Evolutionary conservation across 2,888 invertebrate genomes (phyloP).

Genomic region (Lepidochitona cinerea): DNA sequence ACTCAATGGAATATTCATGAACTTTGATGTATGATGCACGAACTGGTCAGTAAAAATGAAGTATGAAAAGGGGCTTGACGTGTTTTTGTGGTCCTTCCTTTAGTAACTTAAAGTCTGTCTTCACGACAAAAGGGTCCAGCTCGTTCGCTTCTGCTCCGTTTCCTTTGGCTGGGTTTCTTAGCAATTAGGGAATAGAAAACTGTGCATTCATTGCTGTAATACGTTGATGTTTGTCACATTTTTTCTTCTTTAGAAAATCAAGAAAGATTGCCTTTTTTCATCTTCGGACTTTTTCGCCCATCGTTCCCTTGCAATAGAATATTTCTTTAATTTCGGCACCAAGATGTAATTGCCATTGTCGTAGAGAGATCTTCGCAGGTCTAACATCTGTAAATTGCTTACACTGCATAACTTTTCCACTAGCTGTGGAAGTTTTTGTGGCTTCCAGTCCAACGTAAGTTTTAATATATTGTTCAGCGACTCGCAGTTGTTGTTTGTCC

Average conservation of each 20-base stretch:
- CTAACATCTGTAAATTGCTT: conserved; percentile 13
- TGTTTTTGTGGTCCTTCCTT: too few relatives aligned
- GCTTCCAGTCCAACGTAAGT: conserved; percentile 20
- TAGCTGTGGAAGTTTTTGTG: conserved; percentile 17
- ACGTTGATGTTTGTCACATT: too few relatives aligned
- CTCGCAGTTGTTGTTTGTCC: conserved; percentile 35
- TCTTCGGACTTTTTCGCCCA: not conserved
- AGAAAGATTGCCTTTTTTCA: not conserved
- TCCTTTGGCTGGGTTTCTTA: conserved; percentile 1
- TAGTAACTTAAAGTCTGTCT: too few relatives aligned
- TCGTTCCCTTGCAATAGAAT: not conserved
- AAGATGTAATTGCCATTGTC: conserved; percentile 23
- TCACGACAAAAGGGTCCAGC: too few relatives aligned
- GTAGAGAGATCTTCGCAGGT: conserved; percentile 22
- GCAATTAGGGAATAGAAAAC: not conserved
- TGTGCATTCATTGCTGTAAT: not conserved
- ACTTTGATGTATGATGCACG: too few relatives aligned
- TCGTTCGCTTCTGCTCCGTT: not conserved
- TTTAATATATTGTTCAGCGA: conserved; percentile 31
- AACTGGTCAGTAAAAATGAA: too few relatives aligned
- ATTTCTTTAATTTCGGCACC: not conserved
- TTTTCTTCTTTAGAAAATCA: not conserved
- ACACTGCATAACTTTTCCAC: conserved; percentile 18
- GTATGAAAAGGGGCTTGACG: too few relatives aligned
- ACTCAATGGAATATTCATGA: too few relatives aligned